A percentile compares a stretch with the other conserved stretches of the same genome.
phyloP scores from a whole-genome alignment of 2,113 vertebrate species.

The Seriola quinqueradiata region DNA sequence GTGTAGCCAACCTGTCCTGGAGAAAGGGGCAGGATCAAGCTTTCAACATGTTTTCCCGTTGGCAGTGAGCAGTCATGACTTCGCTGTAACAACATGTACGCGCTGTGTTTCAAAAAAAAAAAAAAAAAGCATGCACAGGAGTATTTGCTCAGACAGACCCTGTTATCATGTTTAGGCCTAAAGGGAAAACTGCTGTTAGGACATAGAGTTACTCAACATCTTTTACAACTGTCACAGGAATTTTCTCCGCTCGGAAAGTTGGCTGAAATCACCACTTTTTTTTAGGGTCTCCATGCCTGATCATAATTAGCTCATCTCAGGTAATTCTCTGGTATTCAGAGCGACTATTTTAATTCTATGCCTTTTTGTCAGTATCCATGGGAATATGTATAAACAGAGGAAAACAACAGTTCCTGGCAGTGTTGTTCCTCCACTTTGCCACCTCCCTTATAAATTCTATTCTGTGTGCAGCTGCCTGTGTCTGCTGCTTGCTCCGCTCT shows the following conservation, averaged over 20 bases:
- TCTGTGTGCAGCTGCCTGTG: constrained; percentile 72
- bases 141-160: constrained; percentile 42
- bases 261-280: constrained; percentile 26
- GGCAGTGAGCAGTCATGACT: constrained; percentile 24
- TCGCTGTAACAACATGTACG: constrained; percentile 52
- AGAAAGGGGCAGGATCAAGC: constrained; percentile 4
- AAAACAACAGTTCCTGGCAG: constrained; percentile 79
- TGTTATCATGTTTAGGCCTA: constrained; percentile 46
- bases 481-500: constrained; percentile 45
- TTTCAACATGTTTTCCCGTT: constrained; percentile 28
- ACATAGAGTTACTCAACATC: constrained; percentile 21
- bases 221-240: constrained; percentile 7
- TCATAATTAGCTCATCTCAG: constrained; percentile 46
- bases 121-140: not conserved
- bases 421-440: constrained; percentile 71
- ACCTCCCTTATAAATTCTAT: constrained; percentile 78
- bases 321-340: constrained; percentile 67
- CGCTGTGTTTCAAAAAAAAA: constrained; percentile 20
- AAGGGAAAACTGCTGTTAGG: constrained; percentile 21
- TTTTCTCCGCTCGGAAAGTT: not conserved
- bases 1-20: not conserved
- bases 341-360: constrained; percentile 54
- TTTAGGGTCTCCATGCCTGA: constrained; percentile 31
- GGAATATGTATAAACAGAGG: constrained; percentile 71
- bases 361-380: constrained; percentile 75